Conservation (phyloP, 2,797 vertebrate genomes). For the Linurgus olivaceus region DNA sequence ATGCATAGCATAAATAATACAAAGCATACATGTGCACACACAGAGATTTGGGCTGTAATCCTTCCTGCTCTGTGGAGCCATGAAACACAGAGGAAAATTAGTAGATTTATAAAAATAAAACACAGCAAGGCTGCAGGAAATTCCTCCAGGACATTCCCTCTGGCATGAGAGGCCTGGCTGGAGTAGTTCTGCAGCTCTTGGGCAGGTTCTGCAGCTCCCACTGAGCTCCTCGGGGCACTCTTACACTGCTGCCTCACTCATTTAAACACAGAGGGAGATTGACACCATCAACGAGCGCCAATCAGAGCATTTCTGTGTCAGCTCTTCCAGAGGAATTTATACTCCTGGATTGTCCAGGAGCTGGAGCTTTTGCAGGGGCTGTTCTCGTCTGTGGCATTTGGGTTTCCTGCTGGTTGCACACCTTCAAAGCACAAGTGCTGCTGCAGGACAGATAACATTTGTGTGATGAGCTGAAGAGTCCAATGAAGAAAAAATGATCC, state of each 20-base stretch:
- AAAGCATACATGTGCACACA: not conserved
- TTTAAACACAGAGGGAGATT: not conserved
- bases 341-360: not conserved
- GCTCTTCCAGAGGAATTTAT: not conserved
- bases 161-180: not conserved
- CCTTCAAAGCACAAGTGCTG: not conserved
- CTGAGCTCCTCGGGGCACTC: not conserved
- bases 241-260: not conserved
- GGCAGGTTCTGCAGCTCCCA: not conserved
- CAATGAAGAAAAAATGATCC: not conserved
- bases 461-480: not conserved
- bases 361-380: not conserved
- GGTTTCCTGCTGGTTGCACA: not conserved
- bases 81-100: not conserved
- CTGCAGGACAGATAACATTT: accelerated
- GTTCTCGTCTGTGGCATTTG: not conserved
- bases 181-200: not conserved
- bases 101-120: not conserved
- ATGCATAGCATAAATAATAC: not conserved
- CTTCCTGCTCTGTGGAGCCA: not conserved
- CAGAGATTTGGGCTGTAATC: not conserved
- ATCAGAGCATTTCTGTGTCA: not conserved
- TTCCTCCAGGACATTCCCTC: not conserved
- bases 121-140: not conserved
- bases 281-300: not conserved